Evolutionary conservation across 2,888 invertebrate genomes (phyloP), one percentile per base, ranked within the genome.

Genomic region (Falcaria lacertinaria): DNA sequence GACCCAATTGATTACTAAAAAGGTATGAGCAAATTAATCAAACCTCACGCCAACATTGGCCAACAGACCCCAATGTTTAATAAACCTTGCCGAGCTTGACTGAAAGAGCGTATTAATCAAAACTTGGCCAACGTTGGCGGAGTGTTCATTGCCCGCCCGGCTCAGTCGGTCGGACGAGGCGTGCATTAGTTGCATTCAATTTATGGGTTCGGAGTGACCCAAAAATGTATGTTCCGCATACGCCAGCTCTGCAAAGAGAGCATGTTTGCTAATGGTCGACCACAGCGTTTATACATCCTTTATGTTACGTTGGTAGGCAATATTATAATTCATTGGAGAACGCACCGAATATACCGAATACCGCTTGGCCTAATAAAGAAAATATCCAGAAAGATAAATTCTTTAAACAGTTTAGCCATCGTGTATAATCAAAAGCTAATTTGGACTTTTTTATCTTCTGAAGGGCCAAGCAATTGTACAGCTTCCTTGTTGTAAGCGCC

Each of bases 131-230:
- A 41, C 37, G 41, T 14, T 50, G 52, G 52, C 46, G 48, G 42
- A 43, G 45, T 54, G 25, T 41, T 50, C 42, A 61, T 8, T 35
- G 39, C 44, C 51, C 47, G 44, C 45, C 44, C 41, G 42, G 44
- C 42, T 35, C 47, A 48, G 37, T 50, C 49, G 51, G 57, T 47
- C 47, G 39, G 40, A 15, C 35, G 32, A 35, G 35, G 11, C 51
- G 44, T 65, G 70, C 60, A 61, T 66, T 66, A 64, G 57, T 58
- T 60, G 64, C 65, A 54, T 47, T 36, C 44, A 57, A 74, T 69
- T 65, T 69, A 70, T 65, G 52, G 48, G 46, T 43, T 42, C 50
- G 43, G 45, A 43, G 45, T 49, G 51, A 54, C 54, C 59, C 63
- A 66, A 71, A 71, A 70, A 64, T 68, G 58, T 64, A 67, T 56